These are phyloP conservation scores for Triops cancriformis DNA, from an alignment of 1,140 invertebrate species.

Conservation along the genomic window DNA sequence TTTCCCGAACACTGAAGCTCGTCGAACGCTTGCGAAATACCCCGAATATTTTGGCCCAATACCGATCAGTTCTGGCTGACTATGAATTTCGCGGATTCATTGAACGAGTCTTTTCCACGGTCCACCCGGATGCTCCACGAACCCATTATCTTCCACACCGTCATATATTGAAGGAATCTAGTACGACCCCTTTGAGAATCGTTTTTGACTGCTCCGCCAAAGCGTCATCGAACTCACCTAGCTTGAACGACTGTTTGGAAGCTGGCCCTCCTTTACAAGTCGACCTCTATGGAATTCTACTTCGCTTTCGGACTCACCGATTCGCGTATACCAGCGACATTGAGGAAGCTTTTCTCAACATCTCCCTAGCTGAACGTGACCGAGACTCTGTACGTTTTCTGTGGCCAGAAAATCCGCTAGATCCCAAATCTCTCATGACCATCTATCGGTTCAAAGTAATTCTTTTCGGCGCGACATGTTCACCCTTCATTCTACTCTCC, in stretches of 20 bases:
- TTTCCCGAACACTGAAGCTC: neutral
- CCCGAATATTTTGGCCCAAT: neutral
- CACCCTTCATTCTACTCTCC: slow-evolving; percentile 15
- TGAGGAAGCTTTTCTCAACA: neutral
- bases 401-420: neutral
- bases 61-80: slow-evolving; percentile 10
- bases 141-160: slow-evolving; percentile 11
- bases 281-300: slow-evolving; percentile 10
- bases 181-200: neutral
- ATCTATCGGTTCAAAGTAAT: slow-evolving; percentile 7
- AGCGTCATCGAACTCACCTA: neutral
- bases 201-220: neutral
- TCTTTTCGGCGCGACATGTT: slow-evolving; percentile 15
- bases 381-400: slow-evolving; percentile 12
- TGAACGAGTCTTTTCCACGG: neutral
- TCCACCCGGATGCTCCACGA: neutral
- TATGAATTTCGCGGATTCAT: slow-evolving; percentile 18
- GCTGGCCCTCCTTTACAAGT: neutral
- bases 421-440: neutral
- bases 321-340: slow-evolving; percentile 31
- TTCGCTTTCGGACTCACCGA: neutral
- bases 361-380: neutral
- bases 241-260: slow-evolving; percentile 19
- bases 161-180: neutral
- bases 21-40: neutral